phyloP scores from a whole-genome alignment of 2,113 vertebrate species.

The Sylvietta virens region DNA sequence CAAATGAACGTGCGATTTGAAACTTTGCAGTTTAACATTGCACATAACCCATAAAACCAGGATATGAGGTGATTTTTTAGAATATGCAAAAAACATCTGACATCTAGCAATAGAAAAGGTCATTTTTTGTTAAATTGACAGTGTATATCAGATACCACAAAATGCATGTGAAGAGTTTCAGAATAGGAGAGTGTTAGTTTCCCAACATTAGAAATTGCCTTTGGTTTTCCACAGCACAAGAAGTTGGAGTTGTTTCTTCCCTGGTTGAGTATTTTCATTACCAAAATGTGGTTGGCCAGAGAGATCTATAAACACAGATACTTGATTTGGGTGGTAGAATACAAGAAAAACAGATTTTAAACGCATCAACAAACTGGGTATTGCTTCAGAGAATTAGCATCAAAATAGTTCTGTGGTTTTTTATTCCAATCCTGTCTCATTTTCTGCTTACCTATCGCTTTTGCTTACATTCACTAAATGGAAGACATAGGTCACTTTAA shows the following conservation, averaged over 20 bases:
- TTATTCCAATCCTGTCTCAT: not conserved
- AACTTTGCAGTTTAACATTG: not conserved
- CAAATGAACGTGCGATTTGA: not conserved
- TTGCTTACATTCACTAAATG: not conserved
- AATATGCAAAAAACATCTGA: not conserved
- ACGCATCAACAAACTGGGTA: not conserved
- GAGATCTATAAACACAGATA: not conserved
- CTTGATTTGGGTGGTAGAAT: not conserved
- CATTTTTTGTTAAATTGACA: not conserved
- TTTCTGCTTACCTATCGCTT: not conserved
- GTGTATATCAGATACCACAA: not conserved
- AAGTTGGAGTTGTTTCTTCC: not conserved
- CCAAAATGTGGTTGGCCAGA: not conserved
- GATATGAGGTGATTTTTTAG: not conserved
- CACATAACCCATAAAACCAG: not conserved
- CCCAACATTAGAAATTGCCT: not conserved
- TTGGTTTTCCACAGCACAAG: not conserved
- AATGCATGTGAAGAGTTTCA: not conserved
- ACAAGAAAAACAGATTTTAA: not conserved
- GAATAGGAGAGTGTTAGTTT: not conserved
- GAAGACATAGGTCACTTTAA: not conserved
- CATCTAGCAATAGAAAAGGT: not conserved
- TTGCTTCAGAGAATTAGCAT: not conserved
- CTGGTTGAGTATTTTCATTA: not conserved
- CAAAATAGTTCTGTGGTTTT: not conserved